A percentile compares a stretch with the other conserved stretches of the same genome.
phyloP scores from a whole-genome alignment of 2,797 vertebrate species.

The Carduelis carduelis region DNA sequence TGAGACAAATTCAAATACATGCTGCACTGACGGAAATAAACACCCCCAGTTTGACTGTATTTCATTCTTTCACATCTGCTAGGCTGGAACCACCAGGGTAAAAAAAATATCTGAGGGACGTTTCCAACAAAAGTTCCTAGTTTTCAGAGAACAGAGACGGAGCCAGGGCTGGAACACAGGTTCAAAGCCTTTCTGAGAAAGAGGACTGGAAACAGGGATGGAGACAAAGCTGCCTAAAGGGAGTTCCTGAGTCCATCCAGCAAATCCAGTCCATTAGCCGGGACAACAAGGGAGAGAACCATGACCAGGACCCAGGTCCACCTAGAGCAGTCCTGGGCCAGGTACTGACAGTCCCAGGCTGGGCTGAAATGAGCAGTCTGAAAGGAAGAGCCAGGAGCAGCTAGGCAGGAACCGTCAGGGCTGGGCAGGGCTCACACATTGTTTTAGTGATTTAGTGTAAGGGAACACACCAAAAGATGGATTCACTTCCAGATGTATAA shows the following conservation, averaged over 20 bases:
- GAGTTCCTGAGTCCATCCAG: background rate
- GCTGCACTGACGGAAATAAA: background rate
- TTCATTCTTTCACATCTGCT: background rate
- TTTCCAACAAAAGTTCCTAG: background rate
- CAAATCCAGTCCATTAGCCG: background rate
- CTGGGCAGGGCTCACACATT: background rate
- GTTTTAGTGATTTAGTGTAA: background rate
- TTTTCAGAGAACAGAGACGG: background rate
- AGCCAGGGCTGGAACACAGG: background rate
- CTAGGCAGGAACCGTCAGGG: background rate
- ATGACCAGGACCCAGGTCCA: accelerated
- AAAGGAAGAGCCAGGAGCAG: background rate
- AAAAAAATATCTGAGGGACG: background rate
- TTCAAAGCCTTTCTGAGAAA: background rate
- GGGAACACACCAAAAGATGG: background rate
- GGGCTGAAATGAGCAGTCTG: background rate
- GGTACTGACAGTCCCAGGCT: background rate
- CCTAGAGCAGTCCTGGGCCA: background rate
- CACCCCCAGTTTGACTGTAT: background rate
- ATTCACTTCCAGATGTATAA: background rate
- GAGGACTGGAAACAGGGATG: background rate
- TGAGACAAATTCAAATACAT: accelerated
- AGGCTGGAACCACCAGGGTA: background rate
- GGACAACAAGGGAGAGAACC: background rate
- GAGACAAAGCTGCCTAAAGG: background rate